Conservation (phyloP, 2,113 vertebrate genomes). For the Upupa epops region DNA sequence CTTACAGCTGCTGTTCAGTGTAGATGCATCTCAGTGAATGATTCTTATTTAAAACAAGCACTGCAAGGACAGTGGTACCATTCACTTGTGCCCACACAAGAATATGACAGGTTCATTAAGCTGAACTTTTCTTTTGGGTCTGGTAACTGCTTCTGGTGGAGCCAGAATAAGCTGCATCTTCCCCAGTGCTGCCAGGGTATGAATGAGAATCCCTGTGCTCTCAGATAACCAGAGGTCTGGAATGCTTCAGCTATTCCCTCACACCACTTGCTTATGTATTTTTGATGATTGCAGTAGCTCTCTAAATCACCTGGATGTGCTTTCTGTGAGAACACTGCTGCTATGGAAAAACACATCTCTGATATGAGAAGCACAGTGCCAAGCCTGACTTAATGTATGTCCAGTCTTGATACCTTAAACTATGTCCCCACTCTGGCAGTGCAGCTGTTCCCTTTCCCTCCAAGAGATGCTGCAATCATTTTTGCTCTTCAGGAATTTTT, state of each 20-base stretch:
- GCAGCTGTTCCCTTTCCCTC: not conserved
- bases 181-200: not conserved
- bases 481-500: not conserved
- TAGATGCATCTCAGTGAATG: not conserved
- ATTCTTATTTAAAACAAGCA: not conserved
- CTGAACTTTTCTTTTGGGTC: not conserved
- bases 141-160: not conserved
- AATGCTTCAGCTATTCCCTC: not conserved
- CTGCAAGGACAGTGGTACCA: not conserved
- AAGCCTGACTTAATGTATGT: not conserved
- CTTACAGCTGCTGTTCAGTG: not conserved
- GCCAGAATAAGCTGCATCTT: not conserved
- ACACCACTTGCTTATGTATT: not conserved
- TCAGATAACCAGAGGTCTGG: not conserved
- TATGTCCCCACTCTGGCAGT: not conserved
- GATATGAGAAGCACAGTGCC: not conserved
- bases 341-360: conserved; percentile 3
- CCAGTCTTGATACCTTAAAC: not conserved
- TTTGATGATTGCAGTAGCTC: conserved; percentile 26
- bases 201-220: not conserved
- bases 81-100: not conserved
- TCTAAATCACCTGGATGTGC: not conserved
- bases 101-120: not conserved
- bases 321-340: not conserved
- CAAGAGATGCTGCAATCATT: not conserved